Percentiles rank a stretch among this genome's conserved stretches.
These are phyloP conservation scores for Phortica okadai DNA, from an alignment of 2,888 invertebrate genomes.

Conservation along the genomic window DNA sequence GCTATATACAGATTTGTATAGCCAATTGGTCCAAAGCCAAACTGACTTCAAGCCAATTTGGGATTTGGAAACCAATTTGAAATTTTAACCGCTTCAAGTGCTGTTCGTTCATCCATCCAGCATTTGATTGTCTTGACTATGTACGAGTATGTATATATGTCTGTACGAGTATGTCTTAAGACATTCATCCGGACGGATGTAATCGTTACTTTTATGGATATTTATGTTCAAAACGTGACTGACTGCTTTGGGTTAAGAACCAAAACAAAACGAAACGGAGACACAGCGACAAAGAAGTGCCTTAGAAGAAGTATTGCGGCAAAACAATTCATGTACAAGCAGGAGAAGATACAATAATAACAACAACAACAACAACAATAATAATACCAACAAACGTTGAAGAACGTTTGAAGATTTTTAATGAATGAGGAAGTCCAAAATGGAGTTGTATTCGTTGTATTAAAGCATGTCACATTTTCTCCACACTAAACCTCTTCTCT, in stretches of 20 bases:
- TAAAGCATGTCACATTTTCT: too few relatives aligned
- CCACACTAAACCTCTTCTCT: too few relatives aligned
- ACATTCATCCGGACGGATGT: slow-evolving; percentile 67
- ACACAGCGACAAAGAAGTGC: slow-evolving; percentile 29
- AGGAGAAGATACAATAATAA: slow-evolving; percentile 13
- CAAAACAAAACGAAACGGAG: slow-evolving; percentile 17
- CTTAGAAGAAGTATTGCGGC: neutral
- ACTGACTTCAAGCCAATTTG: too few relatives aligned
- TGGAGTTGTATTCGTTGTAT: too few relatives aligned
- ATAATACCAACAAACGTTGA: slow-evolving; percentile 27
- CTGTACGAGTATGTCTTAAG: neutral
- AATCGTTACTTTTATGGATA: slow-evolving; percentile 71
- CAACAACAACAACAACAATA: slow-evolving; percentile 30
- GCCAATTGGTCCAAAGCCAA: too few relatives aligned
- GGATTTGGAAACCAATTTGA: too few relatives aligned
- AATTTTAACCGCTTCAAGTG: too few relatives aligned
- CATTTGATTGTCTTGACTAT: neutral
- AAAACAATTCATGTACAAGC: neutral
- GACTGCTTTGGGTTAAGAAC: slow-evolving; percentile 41
- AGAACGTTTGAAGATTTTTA: slow-evolving; percentile 55
- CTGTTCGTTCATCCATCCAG: too few relatives aligned
- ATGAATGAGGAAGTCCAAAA: slow-evolving; percentile 53
- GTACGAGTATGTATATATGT: neutral
- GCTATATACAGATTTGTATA: too few relatives aligned
- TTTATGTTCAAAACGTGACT: slow-evolving; percentile 68